These are phyloP conservation scores for Branchellion lobata DNA, from an alignment of 2,888 invertebrate species.

Conservation along the genomic window DNA sequence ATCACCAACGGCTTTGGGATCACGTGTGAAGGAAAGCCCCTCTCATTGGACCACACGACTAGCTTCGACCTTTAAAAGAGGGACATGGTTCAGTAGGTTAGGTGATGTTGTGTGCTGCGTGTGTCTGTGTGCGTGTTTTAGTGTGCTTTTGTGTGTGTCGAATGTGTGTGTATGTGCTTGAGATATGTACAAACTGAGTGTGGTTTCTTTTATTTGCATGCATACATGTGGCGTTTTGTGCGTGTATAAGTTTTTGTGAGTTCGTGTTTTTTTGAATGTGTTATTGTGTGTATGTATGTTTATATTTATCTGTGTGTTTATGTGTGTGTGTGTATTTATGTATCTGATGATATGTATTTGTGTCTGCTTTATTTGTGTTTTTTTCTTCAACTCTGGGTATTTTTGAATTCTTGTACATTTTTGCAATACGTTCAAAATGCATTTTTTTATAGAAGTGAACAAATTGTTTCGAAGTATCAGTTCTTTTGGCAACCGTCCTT, in stretches of 20 bases:
- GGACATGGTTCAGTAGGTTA: constrained; percentile 17
- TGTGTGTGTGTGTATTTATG: background rate
- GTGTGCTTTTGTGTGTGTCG: background rate
- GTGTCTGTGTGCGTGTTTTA: background rate
- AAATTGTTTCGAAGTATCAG: no score
- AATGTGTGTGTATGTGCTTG: background rate
- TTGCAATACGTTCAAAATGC: background rate
- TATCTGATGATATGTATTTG: background rate
- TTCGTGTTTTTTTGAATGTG: constrained; percentile 13
- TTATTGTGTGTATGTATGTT: background rate
- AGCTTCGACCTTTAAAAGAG: constrained; percentile 15
- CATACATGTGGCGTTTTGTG: background rate
- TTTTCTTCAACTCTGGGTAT: no score
- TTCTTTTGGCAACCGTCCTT: no score
- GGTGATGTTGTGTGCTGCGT: background rate
- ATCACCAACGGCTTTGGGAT: background rate
- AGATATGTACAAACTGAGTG: no score
- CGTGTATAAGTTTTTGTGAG: constrained; percentile 4
- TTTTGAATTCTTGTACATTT: no score
- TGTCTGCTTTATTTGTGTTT: background rate
- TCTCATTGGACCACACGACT: background rate
- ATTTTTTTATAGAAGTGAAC: no score
- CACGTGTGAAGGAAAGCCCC: background rate
- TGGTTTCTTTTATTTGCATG: no score
- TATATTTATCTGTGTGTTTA: background rate